A percentile compares a stretch with the other conserved stretches of the same genome.
Conservation (phyloP, 1,140 invertebrate species). For the Eurosta solidaginis region DNA sequence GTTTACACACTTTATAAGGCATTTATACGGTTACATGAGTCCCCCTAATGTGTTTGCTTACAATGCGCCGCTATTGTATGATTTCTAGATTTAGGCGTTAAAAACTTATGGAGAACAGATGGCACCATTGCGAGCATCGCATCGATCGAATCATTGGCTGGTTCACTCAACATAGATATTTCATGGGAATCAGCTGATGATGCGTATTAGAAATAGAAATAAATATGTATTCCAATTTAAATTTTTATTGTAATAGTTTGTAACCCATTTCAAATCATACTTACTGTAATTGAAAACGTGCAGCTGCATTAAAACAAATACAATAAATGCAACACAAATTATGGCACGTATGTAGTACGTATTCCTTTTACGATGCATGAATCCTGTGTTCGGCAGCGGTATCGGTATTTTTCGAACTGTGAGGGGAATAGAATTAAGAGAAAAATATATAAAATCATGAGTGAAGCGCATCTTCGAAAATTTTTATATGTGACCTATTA, state of each 20-base stretch:
- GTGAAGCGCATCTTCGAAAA: too few species aligned
- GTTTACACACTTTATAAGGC: too few species aligned
- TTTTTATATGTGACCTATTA: too few species aligned
- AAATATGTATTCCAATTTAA: background rate
- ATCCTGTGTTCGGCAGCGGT: constrained; percentile 56
- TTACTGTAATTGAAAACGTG: constrained; percentile 68
- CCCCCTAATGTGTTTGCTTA: constrained; percentile 31
- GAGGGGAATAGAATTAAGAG: background rate
- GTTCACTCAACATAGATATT: constrained; percentile 44
- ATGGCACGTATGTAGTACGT: constrained; percentile 66
- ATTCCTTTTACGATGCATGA: constrained; percentile 54
- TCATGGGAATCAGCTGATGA: constrained; percentile 45
- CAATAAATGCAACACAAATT: constrained; percentile 67
- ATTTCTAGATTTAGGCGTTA: constrained; percentile 61
- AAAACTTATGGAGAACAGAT: constrained; percentile 66
- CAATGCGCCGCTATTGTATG: constrained; percentile 44
- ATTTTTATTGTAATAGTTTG: background rate
- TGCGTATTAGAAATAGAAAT: background rate
- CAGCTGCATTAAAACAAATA: constrained; percentile 73
- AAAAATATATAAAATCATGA: background rate
- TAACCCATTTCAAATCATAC: constrained; percentile 19
- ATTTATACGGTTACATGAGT: too few species aligned
- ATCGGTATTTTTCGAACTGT: constrained; percentile 51
- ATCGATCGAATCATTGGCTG: constrained; percentile 64
- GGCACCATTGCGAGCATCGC: constrained; percentile 68